Percentiles rank a stretch among this genome's conserved stretches.
Conservation (phyloP, 2,797 vertebrate genomes). For the Propithecus deckenii region DNA sequence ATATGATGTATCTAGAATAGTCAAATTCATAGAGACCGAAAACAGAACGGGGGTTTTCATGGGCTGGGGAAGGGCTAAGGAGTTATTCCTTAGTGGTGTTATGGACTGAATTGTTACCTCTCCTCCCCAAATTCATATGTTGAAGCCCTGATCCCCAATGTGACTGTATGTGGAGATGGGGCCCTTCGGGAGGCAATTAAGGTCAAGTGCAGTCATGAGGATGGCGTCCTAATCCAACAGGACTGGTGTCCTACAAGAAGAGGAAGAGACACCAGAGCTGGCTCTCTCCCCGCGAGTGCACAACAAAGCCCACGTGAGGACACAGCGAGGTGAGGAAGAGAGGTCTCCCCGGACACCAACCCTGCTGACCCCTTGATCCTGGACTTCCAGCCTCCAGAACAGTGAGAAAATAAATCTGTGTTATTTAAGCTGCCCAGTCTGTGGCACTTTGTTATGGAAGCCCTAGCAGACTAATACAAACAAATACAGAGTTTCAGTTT, state of each 20-base stretch:
- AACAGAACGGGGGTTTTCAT: not conserved
- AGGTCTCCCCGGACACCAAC: not conserved
- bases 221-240: not conserved
- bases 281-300: too few relatives aligned
- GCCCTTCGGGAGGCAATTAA: not conserved
- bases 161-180: not conserved
- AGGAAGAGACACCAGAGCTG: not conserved
- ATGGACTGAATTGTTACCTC: too few relatives aligned
- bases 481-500: not conserved
- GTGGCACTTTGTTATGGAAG: not conserved
- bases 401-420: not conserved
- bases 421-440: not conserved
- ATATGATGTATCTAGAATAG: not conserved
- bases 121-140: too few relatives aligned
- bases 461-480: not conserved
- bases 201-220: not conserved
- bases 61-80: too few relatives aligned
- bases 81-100: not conserved
- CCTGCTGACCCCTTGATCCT: not conserved
- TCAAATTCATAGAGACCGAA: not conserved
- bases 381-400: not conserved
- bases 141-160: not conserved
- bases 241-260: not conserved
- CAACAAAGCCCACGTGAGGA: not conserved
- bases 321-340: not conserved